phyloP scores from a whole-genome alignment of 2,113 vertebrate species.

The Psammodynastes pulverulentus region DNA sequence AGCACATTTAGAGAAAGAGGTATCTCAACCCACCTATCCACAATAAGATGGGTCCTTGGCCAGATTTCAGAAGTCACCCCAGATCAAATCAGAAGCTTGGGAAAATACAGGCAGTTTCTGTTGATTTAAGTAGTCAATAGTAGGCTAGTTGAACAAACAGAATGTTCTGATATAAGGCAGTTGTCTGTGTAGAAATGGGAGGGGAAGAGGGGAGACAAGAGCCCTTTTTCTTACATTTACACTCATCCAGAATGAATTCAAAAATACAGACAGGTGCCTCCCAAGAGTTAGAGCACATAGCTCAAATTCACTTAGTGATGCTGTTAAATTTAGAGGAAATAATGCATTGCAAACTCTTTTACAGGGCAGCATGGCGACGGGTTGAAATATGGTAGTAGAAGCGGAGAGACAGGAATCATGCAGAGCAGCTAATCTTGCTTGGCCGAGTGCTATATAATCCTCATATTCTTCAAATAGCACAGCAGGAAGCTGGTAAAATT shows the following conservation, averaged over 20 bases:
- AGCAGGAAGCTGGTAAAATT: background rate
- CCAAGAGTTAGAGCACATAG: background rate
- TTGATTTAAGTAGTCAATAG: background rate
- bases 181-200: background rate
- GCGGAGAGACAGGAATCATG: slow-evolving; percentile 20
- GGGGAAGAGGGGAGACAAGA: rapidly evolving
- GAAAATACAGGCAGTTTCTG: background rate
- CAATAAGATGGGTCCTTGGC: background rate
- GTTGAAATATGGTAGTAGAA: slow-evolving; percentile 4
- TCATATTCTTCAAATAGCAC: background rate
- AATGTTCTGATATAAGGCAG: background rate
- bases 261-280: slow-evolving; percentile 5
- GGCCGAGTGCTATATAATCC: background rate
- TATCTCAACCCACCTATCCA: background rate
- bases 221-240: background rate
- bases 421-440: background rate
- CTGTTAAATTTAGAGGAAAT: slow-evolving; percentile 50
- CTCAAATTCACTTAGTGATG: background rate
- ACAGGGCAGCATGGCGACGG: background rate
- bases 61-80: background rate
- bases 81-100: background rate
- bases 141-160: background rate
- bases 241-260: background rate
- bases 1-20: background rate
- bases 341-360: slow-evolving; percentile 42